Evolutionary conservation across 2,888 invertebrate genomes (phyloP), one percentile per base, ranked within the genome.

Genomic region (Tethea ocularis): DNA sequence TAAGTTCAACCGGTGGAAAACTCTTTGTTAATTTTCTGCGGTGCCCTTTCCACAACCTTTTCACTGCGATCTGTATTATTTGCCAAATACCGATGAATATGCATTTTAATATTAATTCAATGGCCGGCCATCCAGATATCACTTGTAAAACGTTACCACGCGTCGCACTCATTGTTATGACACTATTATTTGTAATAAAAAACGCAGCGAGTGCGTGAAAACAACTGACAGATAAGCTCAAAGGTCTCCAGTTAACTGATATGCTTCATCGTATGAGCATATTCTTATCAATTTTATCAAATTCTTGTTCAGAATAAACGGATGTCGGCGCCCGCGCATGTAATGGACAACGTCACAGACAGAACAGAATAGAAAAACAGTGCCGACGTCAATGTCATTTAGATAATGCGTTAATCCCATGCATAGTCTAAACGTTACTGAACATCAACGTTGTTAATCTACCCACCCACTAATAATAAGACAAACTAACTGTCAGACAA

Each of bases 21-120:
- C 75, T 75, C 61, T 82, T 83, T 0, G 71, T 62, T 22, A 67
- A 61, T 78, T 89, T 91, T 72, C 88, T 86, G 1, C 86, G 72
- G 51, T 84, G 83, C 24, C 90, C 91, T 74, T 87, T 91, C 92
- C 92, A 92, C 56, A 92, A 75, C 60, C 83, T 84, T 69, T 86
- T 85, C 41, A 87, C 81, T 26, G 75, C 70, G 17, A 91, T 84
- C 61, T 86, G 81, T 5, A 88, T 33, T 20, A 91, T 69, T 67
- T 93, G 91, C 88, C 89, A 91, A 33, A 89, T 65, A 2, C 93
- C 92, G 13, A 90, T 51, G 58, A 88, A 79, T 33, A 89, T 60
- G 67, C 89, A 89, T 64, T 85, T 83, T 0, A 88, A 51, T 22
- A 90, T 73, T 61, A 91, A 73, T 59, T 88, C 87, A 13, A 91